Percentiles rank a stretch among this genome's conserved stretches.
Evolutionary conservation across 1,140 invertebrate genomes (phyloP).

Genomic region (Pseudachorutes palmiensis): DNA sequence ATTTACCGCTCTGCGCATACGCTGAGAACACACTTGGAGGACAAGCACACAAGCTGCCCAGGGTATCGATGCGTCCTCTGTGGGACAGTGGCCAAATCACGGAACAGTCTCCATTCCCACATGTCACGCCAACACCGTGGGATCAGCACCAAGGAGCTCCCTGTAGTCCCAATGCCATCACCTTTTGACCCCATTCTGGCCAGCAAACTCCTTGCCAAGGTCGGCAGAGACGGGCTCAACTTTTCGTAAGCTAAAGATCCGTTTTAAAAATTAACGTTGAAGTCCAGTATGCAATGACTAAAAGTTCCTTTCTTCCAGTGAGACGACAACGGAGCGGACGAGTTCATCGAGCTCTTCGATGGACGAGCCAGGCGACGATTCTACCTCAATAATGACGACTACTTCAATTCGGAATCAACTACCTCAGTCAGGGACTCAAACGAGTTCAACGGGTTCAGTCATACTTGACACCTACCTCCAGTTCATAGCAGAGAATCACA

Average conservation of each 20-base stretch:
- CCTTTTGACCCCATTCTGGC: slow-evolving; percentile 81
- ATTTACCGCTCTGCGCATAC: slow-evolving; percentile 85
- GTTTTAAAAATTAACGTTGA: too few species aligned
- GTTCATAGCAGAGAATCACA: slow-evolving; percentile 65
- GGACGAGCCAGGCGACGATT: neutral
- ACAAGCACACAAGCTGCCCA: slow-evolving; percentile 84
- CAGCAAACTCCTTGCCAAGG: slow-evolving; percentile 66
- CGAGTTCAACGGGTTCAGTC: slow-evolving; percentile 56
- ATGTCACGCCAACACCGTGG: slow-evolving; percentile 85
- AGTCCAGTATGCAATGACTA: neutral
- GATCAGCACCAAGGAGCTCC: slow-evolving; percentile 83
- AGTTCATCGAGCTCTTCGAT: neutral
- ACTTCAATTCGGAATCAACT: neutral
- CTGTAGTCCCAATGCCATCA: slow-evolving; percentile 80
- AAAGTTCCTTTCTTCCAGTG: neutral
- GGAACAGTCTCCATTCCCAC: slow-evolving; percentile 82
- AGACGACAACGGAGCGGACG: neutral
- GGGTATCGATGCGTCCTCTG: slow-evolving; percentile 83
- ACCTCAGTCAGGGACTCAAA: neutral
- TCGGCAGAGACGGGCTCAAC: slow-evolving; percentile 48
- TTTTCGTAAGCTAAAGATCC: slow-evolving; percentile 2
- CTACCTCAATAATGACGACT: slow-evolving; percentile 4
- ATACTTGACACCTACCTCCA: slow-evolving; percentile 75
- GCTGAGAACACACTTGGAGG: slow-evolving; percentile 77
- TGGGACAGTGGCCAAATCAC: slow-evolving; percentile 81